Conservation (phyloP, 1,140 invertebrate genomes). For the Proctacanthus coquilletti region DNA sequence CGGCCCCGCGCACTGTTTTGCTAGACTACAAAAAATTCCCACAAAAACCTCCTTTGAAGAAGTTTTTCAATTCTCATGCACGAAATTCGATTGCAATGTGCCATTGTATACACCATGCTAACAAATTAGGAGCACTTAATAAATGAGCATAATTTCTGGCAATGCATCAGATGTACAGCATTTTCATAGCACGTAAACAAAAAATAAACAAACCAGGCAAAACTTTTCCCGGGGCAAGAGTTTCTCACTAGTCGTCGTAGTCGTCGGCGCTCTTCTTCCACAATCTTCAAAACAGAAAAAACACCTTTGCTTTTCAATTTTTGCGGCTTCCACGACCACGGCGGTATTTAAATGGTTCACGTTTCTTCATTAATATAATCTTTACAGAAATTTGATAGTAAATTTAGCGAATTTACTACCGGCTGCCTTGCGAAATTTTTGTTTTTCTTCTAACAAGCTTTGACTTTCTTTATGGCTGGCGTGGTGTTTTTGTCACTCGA, state of each 20-base stretch:
- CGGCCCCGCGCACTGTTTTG: too few relatives aligned
- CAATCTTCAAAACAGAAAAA: background rate
- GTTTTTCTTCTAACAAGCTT: background rate
- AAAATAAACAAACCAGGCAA: too few relatives aligned
- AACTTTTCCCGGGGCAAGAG: too few relatives aligned
- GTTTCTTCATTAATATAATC: background rate
- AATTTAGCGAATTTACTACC: slow-evolving; percentile 4
- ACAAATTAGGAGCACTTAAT: too few relatives aligned
- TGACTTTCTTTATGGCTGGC: slow-evolving; percentile 1
- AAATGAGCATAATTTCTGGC: too few relatives aligned
- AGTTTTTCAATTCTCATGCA: too few relatives aligned
- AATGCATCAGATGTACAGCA: too few relatives aligned
- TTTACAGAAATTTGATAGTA: slow-evolving; percentile 1
- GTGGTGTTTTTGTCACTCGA: slow-evolving; percentile 3
- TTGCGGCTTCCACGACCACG: background rate
- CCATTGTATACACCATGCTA: too few relatives aligned
- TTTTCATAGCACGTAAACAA: too few relatives aligned
- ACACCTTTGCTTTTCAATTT: background rate
- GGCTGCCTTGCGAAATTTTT: background rate
- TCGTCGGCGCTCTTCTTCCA: background rate
- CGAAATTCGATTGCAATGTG: too few relatives aligned
- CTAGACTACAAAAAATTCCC: too few relatives aligned
- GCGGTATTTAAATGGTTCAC: background rate
- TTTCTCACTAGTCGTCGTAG: background rate
- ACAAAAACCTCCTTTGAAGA: too few relatives aligned